Percentiles rank a stretch among this genome's conserved stretches.
These are phyloP conservation scores for Neopipo cinnamomea DNA, from an alignment of 2,113 vertebrate genomes.

Conservation along the genomic window DNA sequence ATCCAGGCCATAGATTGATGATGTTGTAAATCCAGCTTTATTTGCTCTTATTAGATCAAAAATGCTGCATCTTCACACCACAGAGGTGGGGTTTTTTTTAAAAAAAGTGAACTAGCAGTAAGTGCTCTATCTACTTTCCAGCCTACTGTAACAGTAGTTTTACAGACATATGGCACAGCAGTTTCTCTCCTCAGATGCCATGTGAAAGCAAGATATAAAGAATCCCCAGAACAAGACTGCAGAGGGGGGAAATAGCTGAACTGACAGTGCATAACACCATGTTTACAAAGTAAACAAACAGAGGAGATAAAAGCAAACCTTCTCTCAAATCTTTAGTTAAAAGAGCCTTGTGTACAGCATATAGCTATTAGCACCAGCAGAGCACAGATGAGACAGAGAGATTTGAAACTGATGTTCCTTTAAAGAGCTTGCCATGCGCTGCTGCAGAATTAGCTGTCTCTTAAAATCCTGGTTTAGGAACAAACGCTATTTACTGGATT, in stretches of 20 bases:
- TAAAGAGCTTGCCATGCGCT: not conserved
- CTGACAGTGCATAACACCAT: not conserved
- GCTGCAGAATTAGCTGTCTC: not conserved
- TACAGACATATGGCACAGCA: not conserved
- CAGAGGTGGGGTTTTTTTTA: not conserved
- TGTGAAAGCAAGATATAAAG: conserved; percentile 20
- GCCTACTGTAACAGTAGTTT: not conserved
- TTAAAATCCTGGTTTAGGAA: not conserved
- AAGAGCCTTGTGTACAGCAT: not conserved
- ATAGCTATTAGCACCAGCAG: not conserved
- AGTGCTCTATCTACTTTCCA: not conserved
- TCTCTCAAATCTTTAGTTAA: conserved; percentile 1
- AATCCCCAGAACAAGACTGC: not conserved
- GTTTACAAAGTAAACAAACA: conserved; percentile 36
- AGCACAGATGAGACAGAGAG: not conserved
- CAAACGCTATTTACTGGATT: not conserved
- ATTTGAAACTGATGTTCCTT: not conserved
- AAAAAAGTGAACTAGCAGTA: not conserved
- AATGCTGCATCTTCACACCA: not conserved
- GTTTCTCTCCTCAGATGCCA: not conserved
- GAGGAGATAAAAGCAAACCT: not conserved
- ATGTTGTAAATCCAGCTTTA: not conserved
- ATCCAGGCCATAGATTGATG: not conserved
- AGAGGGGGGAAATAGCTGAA: not conserved
- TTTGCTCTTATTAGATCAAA: not conserved